These are phyloP conservation scores for Portevinia maculata DNA, from an alignment of 2,888 invertebrate genomes.

Conservation along the genomic window DNA sequence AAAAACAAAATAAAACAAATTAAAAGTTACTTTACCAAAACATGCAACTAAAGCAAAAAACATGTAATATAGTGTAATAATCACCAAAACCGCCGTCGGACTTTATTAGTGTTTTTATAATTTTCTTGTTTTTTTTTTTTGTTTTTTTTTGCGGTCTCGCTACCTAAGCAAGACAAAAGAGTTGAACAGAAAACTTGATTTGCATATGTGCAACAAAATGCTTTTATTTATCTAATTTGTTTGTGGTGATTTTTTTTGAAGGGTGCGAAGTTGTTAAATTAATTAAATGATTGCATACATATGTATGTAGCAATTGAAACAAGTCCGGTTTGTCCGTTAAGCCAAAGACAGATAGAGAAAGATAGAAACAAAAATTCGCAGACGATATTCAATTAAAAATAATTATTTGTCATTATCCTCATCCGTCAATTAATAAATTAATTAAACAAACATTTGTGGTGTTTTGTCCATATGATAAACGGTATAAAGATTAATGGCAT, in stretches of 20 bases:
- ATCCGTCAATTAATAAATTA: slow-evolving; percentile 21
- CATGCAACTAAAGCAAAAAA: slow-evolving; percentile 33
- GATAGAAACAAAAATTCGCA: not conserved
- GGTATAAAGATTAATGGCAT: not conserved
- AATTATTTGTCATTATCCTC: slow-evolving; percentile 8
- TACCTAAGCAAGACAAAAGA: slow-evolving; percentile 29
- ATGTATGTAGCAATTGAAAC: not conserved
- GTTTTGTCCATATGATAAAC: not conserved
- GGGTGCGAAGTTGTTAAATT: slow-evolving; percentile 14
- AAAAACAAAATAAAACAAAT: slow-evolving; percentile 24
- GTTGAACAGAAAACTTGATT: slow-evolving; percentile 44
- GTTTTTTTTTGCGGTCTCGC: slow-evolving; percentile 8
- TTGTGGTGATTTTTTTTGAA: not conserved
- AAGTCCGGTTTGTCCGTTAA: not conserved
- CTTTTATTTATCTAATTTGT: slow-evolving; percentile 3
- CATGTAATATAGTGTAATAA: slow-evolving; percentile 28
- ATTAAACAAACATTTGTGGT: too few relatives aligned
- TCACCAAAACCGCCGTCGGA: slow-evolving; percentile 26
- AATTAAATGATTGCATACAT: too few relatives aligned
- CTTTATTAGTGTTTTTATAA: not conserved
- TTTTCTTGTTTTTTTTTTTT: slow-evolving; percentile 1
- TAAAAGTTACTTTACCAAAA: slow-evolving; percentile 38
- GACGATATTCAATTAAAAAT: not conserved
- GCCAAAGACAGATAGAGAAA: not conserved
- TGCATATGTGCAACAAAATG: slow-evolving; percentile 22